phyloP scores from a whole-genome alignment of 2,797 vertebrate species.

The Podarcis lilfordi region DNA sequence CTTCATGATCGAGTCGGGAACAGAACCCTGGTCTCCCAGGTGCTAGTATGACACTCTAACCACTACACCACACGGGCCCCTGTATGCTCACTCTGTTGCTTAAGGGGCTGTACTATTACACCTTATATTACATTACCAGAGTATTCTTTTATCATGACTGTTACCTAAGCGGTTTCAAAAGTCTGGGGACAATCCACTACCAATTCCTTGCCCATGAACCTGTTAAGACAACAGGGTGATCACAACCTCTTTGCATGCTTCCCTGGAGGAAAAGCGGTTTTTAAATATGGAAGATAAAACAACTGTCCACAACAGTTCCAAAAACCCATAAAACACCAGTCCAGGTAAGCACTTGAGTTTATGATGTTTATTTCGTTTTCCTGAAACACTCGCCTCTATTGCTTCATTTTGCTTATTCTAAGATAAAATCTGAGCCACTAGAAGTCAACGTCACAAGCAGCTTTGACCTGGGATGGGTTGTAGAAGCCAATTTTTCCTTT shows the following conservation, averaged over 20 bases:
- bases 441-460: not conserved
- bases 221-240: not conserved
- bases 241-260: not conserved
- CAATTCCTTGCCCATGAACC: not conserved
- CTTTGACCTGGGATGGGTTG: not conserved
- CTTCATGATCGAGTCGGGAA: too few relatives aligned
- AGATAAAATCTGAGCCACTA: not conserved
- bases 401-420: not conserved
- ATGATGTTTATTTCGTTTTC: not conserved
- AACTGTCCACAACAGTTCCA: not conserved
- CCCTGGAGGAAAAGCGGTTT: not conserved
- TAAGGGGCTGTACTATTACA: not conserved
- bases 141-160: not conserved
- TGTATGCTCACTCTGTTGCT: not conserved
- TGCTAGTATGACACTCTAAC: too few relatives aligned
- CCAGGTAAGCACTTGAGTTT: not conserved
- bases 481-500: not conserved
- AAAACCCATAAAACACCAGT: not conserved
- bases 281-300: not conserved
- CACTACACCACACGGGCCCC: too few relatives aligned
- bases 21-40: too few relatives aligned
- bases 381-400: not conserved
- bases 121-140: not conserved
- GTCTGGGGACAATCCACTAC: not conserved
- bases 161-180: not conserved